Evolutionary conservation across 2,113 vertebrate species (phyloP).

Genomic region (Tachysurus vachellii): DNA sequence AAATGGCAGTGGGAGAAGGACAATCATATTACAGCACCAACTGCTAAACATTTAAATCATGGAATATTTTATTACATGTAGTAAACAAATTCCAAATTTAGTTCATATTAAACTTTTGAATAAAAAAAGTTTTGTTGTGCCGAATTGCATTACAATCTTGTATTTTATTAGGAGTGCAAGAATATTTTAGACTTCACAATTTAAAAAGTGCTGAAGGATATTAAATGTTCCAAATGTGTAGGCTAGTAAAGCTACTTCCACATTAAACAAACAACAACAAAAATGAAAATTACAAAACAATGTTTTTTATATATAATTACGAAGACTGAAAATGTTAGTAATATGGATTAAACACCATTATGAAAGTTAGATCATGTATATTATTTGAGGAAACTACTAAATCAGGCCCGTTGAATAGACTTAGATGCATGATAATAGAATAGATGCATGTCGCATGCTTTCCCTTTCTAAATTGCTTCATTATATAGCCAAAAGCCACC

Average conservation of each 20-base stretch:
- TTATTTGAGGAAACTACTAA: slow-evolving; percentile 9
- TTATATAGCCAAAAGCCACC: slow-evolving; percentile 2
- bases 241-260: slow-evolving; percentile 25
- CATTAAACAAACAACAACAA: background rate
- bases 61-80: slow-evolving; percentile 10
- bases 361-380: slow-evolving; percentile 19
- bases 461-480: slow-evolving; percentile 7
- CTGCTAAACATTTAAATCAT: background rate
- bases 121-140: background rate
- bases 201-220: slow-evolving; percentile 3
- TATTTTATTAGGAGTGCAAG: background rate
- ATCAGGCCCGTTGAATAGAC: slow-evolving; percentile 32
- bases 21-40: background rate
- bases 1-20: background rate
- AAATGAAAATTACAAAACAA: slow-evolving; percentile 1
- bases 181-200: background rate
- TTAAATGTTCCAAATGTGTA: background rate
- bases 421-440: background rate
- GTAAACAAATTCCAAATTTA: background rate
- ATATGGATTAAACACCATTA: slow-evolving; percentile 28
- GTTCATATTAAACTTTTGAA: slow-evolving; percentile 4
- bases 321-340: background rate
- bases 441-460: background rate
- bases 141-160: slow-evolving; percentile 6
- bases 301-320: background rate